Evolutionary conservation across 2,113 vertebrate genomes (phyloP), one percentile per base, ranked within the genome.

Genomic region (Nerophis lumbriciformis): DNA sequence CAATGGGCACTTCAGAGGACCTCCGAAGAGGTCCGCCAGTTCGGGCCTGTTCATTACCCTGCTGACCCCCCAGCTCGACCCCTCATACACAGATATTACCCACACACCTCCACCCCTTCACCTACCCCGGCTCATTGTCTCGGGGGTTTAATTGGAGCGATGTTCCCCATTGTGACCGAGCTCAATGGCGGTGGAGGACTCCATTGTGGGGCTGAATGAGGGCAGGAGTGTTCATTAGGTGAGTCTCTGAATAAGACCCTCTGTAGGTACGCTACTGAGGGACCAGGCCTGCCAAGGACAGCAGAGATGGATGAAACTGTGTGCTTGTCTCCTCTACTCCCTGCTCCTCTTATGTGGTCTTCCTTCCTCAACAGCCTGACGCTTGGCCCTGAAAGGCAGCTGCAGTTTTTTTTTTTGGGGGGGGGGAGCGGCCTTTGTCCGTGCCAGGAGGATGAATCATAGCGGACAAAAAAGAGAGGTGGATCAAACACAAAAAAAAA

Each of bases 191-290:
- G 81, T 91, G 84, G 86, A 91, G 89, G 86, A 79, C 85, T 83
- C 84, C 81, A 89, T 92, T 91, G 89, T 91, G 69, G 72, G 67
- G 66, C 68, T 90, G 89, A 92, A 90, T 88, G 87, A 88, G 89
- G 89, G 86, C 90, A 90, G 87, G 90, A 92, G 90, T 91, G 90
- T 90, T 91, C 90, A 91, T 92, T 91, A 92, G 90, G 90, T 90
- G 85, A 86, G 84, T 74, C 72, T 82, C 88, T 89, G 89, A 92
- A 92, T 90, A 81, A 80, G 81, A 79, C 83, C 83, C 84, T 85
- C 83, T 86, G 81, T 81, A 84, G 87, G 79, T 79, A 80, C 77
- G 81, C 59, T 64, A 77, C 73, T 68, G 75, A 83, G 82, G 77
- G 75, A 78, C 37, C 57, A 77, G 70, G 82, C 61, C 77, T 72